Evolutionary conservation across 2,888 invertebrate species (phyloP).

Genomic region (Ganaspis brasiliensis): DNA sequence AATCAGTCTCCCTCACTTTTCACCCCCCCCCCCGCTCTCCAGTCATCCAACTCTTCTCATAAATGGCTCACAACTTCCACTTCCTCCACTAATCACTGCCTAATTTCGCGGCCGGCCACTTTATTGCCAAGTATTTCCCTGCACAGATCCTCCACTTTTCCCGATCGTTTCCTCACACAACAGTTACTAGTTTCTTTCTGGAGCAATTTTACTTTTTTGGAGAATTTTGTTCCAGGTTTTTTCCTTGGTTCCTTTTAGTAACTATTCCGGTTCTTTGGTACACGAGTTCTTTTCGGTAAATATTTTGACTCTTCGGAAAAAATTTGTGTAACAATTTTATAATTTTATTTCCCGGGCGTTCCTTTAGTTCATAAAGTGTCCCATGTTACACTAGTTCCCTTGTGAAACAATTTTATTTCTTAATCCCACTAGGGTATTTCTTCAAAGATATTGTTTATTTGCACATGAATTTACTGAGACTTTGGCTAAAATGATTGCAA

Average conservation of each 20-base stretch:
- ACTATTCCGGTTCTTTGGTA: too few species aligned
- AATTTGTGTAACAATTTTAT: too few species aligned
- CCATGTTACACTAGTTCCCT: too few species aligned
- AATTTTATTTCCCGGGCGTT: too few species aligned
- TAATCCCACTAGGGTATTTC: too few species aligned
- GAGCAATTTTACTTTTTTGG: not conserved
- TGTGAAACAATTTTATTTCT: too few species aligned
- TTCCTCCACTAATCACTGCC: slow-evolving; percentile 40
- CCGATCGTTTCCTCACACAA: not conserved
- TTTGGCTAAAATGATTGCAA: too few species aligned
- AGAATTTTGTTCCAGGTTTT: not conserved
- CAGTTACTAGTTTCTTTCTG: not conserved
- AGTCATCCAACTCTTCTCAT: slow-evolving; percentile 26
- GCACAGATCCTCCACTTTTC: not conserved
- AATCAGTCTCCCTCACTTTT: slow-evolving; percentile 31
- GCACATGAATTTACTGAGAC: too few species aligned
- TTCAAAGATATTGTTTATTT: too few species aligned
- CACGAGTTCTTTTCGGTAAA: too few species aligned
- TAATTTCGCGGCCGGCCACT: slow-evolving; percentile 33
- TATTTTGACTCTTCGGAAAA: too few species aligned
- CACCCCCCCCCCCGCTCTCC: slow-evolving; percentile 5
- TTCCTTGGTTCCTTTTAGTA: not conserved
- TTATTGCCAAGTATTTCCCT: not conserved
- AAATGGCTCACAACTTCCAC: slow-evolving; percentile 42
- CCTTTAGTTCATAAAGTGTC: too few species aligned